Evolutionary conservation across 2,888 invertebrate genomes (phyloP).

Genomic region (Imbricaverruca yamaguchii): DNA sequence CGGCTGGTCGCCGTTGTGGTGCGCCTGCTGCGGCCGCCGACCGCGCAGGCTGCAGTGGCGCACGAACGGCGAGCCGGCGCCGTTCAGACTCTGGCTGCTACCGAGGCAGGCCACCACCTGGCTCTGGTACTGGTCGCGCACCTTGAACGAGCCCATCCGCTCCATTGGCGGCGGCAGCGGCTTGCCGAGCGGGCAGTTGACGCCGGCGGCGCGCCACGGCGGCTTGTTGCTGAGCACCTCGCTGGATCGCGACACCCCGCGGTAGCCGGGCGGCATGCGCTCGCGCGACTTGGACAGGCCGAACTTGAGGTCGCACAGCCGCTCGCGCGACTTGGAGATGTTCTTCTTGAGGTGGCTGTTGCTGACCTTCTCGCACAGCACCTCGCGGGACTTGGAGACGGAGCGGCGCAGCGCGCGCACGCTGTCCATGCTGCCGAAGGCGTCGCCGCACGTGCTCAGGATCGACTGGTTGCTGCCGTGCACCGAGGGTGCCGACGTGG

Average conservation of each 20-base stretch:
- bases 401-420: conserved; percentile 36
- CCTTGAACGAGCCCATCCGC: conserved; percentile 7
- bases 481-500: conserved; percentile 15
- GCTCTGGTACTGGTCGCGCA: conserved; percentile 1
- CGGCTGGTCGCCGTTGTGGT: background rate
- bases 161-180: conserved; percentile 4
- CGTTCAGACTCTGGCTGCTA: background rate
- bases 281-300: conserved; percentile 39
- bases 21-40: background rate
- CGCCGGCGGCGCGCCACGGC: background rate
- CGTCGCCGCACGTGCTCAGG: conserved; percentile 24
- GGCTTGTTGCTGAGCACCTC: conserved; percentile 25
- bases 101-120: background rate
- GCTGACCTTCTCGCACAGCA: conserved; percentile 46
- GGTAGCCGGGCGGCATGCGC: conserved; percentile 28
- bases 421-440: conserved; percentile 7
- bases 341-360: conserved; percentile 36
- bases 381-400: conserved; percentile 48
- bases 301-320: conserved; percentile 37
- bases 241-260: conserved; percentile 31
- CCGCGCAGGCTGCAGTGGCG: background rate
- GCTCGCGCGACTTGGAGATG: conserved; percentile 38
- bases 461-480: conserved; percentile 10
- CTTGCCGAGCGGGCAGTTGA: background rate
- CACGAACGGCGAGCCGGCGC: background rate